Conservation (phyloP, 2,113 vertebrate species). For the Murina feae region DNA sequence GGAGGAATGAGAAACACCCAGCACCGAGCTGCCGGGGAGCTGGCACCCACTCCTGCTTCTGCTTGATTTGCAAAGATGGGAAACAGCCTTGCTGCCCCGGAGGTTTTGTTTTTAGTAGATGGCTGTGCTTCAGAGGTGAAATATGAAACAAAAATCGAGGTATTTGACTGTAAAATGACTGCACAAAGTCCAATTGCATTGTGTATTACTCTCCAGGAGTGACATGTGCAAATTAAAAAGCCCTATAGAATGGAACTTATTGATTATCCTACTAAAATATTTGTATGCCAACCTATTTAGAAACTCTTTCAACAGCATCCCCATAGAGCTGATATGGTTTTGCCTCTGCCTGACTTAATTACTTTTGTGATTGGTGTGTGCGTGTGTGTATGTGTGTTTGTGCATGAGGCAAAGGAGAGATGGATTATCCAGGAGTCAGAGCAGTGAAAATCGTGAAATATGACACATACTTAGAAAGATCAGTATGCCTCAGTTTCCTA, state of each 20-base stretch:
- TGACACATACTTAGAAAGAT: background rate
- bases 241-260: background rate
- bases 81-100: constrained; percentile 47
- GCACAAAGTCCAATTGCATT: background rate
- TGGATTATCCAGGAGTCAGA: background rate
- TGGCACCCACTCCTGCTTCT: background rate
- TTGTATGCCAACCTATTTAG: constrained; percentile 28
- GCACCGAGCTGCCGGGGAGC: background rate
- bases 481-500: background rate
- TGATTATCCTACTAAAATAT: constrained; percentile 46
- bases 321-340: background rate
- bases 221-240: constrained; percentile 47
- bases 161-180: constrained; percentile 45
- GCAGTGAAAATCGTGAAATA: background rate
- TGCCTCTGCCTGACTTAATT: constrained; percentile 10
- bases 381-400: background rate
- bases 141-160: constrained; percentile 42
- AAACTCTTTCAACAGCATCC: constrained; percentile 4
- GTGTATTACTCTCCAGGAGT: background rate
- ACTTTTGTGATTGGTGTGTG: background rate
- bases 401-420: background rate
- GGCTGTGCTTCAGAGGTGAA: constrained; percentile 45
- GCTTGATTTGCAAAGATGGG: constrained; percentile 51
- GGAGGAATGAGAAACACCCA: constrained; percentile 7
- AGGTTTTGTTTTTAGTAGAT: constrained; percentile 46